phyloP scores from a whole-genome alignment of 2,113 vertebrate genomes.

The Excalfactoria chinensis region DNA sequence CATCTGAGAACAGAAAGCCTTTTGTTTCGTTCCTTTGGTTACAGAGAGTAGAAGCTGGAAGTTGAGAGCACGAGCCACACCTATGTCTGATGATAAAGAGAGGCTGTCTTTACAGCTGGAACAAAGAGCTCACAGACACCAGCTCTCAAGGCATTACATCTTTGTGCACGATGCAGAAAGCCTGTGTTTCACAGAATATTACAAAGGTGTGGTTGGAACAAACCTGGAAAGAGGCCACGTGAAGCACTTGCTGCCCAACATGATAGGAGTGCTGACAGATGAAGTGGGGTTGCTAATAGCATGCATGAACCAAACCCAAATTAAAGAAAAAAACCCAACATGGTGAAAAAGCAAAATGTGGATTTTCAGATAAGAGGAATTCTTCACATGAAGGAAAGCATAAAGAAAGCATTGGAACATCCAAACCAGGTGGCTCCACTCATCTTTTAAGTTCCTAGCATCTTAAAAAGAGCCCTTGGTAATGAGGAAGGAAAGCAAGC shows the following conservation, averaged over 20 bases:
- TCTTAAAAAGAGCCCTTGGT: neutral
- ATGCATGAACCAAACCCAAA: neutral
- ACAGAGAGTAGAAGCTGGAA: neutral
- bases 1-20: neutral
- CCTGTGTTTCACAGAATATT: neutral
- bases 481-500: neutral
- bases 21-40: constrained; percentile 10
- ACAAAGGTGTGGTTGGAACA: neutral
- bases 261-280: neutral
- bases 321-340: neutral
- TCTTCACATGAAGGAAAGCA: neutral
- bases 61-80: neutral
- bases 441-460: neutral
- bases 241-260: neutral
- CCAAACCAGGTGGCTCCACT: neutral
- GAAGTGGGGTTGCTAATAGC: neutral
- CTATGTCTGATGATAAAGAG: neutral
- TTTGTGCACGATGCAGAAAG: neutral
- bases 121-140: neutral
- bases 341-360: neutral
- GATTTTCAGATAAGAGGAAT: neutral
- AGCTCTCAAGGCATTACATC: neutral
- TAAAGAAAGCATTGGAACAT: neutral
- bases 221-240: neutral
- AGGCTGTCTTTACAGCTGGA: neutral